Conservation (phyloP, 2,113 vertebrate species). For the Anguilla rostrata region DNA sequence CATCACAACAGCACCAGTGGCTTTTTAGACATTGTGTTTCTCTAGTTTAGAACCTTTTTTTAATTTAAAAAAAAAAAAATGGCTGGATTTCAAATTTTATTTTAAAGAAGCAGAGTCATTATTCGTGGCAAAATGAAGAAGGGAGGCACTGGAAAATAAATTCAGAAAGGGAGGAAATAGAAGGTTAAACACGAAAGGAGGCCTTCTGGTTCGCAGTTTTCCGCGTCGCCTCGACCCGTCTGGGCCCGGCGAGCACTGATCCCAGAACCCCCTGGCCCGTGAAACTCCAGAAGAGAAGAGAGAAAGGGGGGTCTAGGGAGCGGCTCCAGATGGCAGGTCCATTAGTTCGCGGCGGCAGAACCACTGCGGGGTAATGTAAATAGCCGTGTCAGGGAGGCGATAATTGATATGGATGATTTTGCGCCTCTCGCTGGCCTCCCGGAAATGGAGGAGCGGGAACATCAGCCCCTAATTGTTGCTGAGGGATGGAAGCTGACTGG, state of each 20-base stretch:
- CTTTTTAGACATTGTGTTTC: not conserved
- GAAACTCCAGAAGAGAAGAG: not conserved
- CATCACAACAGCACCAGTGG: not conserved
- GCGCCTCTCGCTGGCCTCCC: conserved; percentile 29
- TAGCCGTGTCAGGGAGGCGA: conserved; percentile 43
- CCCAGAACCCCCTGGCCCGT: not conserved
- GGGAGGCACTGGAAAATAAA: too few species aligned
- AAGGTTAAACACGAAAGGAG: not conserved
- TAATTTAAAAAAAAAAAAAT: too few species aligned
- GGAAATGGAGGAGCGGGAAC: conserved; percentile 28
- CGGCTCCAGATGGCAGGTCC: conserved; percentile 47
- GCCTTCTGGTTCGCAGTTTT: not conserved
- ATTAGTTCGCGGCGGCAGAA: conserved; percentile 40
- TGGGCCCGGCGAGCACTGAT: not conserved
- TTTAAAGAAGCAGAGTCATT: not conserved
- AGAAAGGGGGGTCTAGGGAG: conserved; percentile 14
- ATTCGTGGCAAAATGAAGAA: not conserved
- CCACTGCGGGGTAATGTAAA: conserved; percentile 45
- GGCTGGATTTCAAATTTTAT: not conserved
- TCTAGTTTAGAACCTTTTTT: not conserved
- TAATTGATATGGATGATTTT: conserved; percentile 56
- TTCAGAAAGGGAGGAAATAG: not conserved
- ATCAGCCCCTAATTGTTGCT: conserved; percentile 39
- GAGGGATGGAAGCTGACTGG: conserved; percentile 46
- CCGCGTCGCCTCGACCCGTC: not conserved